Conservation (phyloP, 2,113 vertebrate species). For the Ivindomyrus marchei region DNA sequence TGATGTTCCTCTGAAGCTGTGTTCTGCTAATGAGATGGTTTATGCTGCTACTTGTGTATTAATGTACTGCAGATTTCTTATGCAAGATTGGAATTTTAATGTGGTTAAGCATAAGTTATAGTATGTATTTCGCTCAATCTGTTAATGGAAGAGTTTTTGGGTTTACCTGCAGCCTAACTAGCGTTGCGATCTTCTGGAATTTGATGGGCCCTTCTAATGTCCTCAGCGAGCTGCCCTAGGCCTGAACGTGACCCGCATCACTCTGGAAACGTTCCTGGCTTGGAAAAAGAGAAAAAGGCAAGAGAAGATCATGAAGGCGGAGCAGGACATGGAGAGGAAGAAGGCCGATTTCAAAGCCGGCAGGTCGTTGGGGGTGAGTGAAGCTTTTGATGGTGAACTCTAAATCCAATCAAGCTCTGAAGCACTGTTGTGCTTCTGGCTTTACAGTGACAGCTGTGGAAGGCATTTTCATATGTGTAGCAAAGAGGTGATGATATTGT, state of each 20-base stretch:
- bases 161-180: neutral
- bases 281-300: conserved; percentile 99
- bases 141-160: neutral
- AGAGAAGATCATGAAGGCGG: conserved; percentile 83
- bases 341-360: conserved; percentile 97
- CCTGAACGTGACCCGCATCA: conserved; percentile 89
- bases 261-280: conserved; percentile 91
- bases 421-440: neutral
- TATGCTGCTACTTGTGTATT: neutral
- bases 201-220: neutral
- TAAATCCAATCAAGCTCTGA: neutral
- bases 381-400: neutral
- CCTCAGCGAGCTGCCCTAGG: conserved; percentile 82
- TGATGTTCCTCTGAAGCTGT: neutral
- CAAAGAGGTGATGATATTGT: neutral
- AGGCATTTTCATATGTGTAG: neutral
- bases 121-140: neutral
- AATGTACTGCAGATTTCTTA: neutral
- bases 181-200: neutral
- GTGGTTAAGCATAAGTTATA: neutral
- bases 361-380: conserved; percentile 79
- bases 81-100: neutral
- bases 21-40: neutral
- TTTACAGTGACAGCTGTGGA: neutral
- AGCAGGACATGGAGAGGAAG: conserved; percentile 89